These are phyloP conservation scores for Chrysoperla carnea DNA, from an alignment of 1,140 invertebrate species.

Conservation along the genomic window DNA sequence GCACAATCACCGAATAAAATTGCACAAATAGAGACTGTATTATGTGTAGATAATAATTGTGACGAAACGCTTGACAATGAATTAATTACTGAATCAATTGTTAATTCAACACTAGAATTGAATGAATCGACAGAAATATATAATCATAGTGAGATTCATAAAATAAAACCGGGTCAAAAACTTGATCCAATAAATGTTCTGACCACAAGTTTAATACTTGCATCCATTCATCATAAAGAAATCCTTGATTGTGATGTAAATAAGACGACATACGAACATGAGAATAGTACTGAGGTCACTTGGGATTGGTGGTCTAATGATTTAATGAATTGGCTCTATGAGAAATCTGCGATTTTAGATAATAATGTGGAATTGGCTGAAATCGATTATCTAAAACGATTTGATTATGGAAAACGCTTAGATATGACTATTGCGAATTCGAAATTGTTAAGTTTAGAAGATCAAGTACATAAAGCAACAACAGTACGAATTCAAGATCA, in stretches of 20 bases:
- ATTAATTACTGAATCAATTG: no score
- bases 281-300: conserved; percentile 5
- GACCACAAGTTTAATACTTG: conserved; percentile 17
- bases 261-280: conserved; percentile 1
- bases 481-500: conserved; percentile 20
- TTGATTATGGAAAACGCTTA: conserved; percentile 3
- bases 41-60: neutral
- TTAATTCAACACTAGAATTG: neutral
- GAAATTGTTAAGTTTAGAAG: conserved; percentile 14
- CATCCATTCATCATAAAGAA: conserved; percentile 10
- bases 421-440: conserved; percentile 11
- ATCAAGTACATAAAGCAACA: conserved; percentile 18
- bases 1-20: conserved; percentile 1
- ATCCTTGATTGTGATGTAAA: neutral
- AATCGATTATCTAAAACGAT: conserved; percentile 5
- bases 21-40: neutral
- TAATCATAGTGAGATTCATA: neutral
- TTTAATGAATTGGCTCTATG: conserved; percentile 25
- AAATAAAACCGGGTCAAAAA: neutral
- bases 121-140: neutral
- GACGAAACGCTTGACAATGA: neutral
- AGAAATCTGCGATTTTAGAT: conserved; percentile 13
- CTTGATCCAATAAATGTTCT: conserved; percentile 13
- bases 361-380: conserved; percentile 5
- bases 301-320: conserved; percentile 31